Conservation (phyloP, 2,888 invertebrate species). For the Caenorhabditis sp. region DNA sequence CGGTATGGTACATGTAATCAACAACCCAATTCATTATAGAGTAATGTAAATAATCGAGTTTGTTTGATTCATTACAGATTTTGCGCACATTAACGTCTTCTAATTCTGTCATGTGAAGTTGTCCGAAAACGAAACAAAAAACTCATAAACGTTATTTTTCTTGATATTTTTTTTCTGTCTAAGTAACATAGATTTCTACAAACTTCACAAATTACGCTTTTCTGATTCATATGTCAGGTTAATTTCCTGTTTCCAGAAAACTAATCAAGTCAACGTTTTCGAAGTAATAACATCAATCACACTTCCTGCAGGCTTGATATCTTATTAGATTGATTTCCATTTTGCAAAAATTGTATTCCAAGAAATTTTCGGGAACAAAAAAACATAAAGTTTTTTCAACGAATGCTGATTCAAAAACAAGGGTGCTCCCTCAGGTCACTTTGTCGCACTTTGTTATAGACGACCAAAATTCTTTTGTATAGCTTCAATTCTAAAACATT, state of each 20-base stretch:
- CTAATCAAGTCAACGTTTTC: not conserved
- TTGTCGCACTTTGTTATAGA: too few species aligned
- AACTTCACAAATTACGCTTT: not conserved
- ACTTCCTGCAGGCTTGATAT: not conserved
- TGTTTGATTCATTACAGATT: too few species aligned
- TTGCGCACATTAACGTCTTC: too few species aligned
- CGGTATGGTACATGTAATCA: too few species aligned
- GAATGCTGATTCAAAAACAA: not conserved
- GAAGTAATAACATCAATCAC: constrained; percentile 22
- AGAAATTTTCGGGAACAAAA: not conserved
- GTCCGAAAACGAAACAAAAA: too few species aligned
- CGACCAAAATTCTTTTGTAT: constrained; percentile 3
- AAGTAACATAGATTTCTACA: too few species aligned
- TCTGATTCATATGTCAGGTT: not conserved
- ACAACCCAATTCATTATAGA: too few species aligned
- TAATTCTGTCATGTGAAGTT: too few species aligned
- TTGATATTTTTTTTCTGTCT: too few species aligned
- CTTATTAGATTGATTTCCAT: not conserved
- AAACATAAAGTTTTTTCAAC: not conserved
- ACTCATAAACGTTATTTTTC: too few species aligned
- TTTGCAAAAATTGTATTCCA: not conserved
- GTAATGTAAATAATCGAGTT: too few species aligned
- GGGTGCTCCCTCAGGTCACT: not conserved
- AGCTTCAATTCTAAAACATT: constrained; percentile 23
- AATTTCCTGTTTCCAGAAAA: constrained; percentile 13